Percentiles rank a stretch among this genome's conserved stretches.
phyloP scores from a whole-genome alignment of 1,140 invertebrate genomes.

The Himalopsyche phryganea region DNA sequence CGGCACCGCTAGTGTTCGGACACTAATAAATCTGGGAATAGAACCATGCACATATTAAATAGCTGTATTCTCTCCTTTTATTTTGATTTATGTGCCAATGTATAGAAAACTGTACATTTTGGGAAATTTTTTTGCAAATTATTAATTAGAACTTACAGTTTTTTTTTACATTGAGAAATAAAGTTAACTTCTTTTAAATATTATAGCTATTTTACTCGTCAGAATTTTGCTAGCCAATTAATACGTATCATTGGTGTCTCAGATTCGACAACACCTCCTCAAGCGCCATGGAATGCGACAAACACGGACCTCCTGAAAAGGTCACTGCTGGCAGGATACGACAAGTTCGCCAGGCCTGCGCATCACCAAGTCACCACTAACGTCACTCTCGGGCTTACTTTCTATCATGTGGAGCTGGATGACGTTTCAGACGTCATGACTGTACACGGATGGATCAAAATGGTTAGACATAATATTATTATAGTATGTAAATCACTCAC shows the following conservation, averaged over 20 bases:
- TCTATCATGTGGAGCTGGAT: conserved; percentile 57
- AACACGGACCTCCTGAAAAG: conserved; percentile 57
- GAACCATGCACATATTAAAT: too few species aligned
- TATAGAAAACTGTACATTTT: neutral
- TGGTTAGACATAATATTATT: conserved; percentile 42
- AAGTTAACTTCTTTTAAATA: too few species aligned
- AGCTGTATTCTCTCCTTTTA: neutral
- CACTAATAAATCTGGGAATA: too few species aligned
- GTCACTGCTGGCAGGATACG: conserved; percentile 59
- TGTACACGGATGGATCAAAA: conserved; percentile 55
- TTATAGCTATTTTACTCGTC: too few species aligned
- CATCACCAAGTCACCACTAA: conserved; percentile 53
- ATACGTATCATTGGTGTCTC: neutral
- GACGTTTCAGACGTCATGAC: conserved; percentile 56
- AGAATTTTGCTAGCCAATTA: too few species aligned
- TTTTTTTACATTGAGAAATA: too few species aligned
- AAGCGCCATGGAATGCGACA: conserved; percentile 53
- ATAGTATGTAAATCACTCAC: too few species aligned
- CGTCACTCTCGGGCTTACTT: conserved; percentile 52
- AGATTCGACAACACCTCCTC: conserved; percentile 1
- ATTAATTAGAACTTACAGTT: neutral
- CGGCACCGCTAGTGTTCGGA: too few species aligned
- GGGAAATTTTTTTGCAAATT: neutral
- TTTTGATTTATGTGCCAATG: neutral
- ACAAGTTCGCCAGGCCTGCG: conserved; percentile 59